Evolutionary conservation across 2,797 vertebrate genomes (phyloP).

Genomic region (Enteromius argenteus): DNA sequence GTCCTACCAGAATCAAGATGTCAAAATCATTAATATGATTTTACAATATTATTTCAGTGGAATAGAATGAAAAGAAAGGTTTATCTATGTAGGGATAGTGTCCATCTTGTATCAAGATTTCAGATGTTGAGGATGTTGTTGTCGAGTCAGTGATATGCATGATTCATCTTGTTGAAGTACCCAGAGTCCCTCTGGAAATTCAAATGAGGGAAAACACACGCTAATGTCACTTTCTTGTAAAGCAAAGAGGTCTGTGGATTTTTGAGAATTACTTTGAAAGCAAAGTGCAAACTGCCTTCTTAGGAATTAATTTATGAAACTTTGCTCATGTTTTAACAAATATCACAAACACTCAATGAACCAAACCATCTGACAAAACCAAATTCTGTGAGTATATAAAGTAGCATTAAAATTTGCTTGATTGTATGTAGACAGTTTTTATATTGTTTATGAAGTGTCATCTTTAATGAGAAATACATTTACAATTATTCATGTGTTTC

Average conservation of each 20-base stretch:
- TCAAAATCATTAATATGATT: constrained; percentile 13
- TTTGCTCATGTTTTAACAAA: constrained; percentile 4
- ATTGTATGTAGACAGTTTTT: neutral
- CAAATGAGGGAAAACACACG: constrained; percentile 58
- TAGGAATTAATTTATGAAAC: neutral
- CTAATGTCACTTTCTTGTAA: constrained; percentile 48
- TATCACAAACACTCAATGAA: neutral
- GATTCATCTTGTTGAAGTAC: constrained; percentile 48
- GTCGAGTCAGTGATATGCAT: constrained; percentile 37
- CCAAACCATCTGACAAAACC: constrained; percentile 25
- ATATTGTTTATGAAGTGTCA: neutral
- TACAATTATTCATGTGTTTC: neutral
- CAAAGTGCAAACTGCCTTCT: constrained; percentile 4
- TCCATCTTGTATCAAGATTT: constrained; percentile 2
- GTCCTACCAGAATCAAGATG: neutral
- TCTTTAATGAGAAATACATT: neutral
- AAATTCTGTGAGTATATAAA: neutral
- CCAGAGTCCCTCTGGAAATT: constrained; percentile 50
- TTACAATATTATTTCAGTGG: neutral
- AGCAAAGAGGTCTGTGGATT: constrained; percentile 46
- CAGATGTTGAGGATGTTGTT: neutral
- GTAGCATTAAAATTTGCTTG: constrained; percentile 35
- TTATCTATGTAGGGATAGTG: neutral
- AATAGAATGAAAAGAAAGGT: neutral
- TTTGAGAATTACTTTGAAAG: constrained; percentile 47